Conservation (phyloP, 2,888 invertebrate genomes). For the Mesorhabditis belari region DNA sequence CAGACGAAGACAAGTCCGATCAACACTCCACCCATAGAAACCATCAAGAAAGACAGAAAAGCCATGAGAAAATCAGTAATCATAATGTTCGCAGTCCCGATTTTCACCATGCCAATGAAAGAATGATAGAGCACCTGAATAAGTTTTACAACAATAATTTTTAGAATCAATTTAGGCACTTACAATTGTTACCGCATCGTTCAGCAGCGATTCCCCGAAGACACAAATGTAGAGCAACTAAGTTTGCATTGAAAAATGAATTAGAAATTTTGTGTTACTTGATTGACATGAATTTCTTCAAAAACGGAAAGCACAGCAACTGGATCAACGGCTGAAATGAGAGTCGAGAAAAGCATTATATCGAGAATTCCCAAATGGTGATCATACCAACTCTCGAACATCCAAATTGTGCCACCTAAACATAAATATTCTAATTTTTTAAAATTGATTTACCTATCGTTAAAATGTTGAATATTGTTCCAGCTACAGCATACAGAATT, state of each 20-base stretch:
- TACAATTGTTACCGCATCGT: conserved; percentile 84
- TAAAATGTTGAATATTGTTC: conserved; percentile 88
- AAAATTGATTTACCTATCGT: conserved; percentile 51
- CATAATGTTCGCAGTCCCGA: conserved; percentile 32
- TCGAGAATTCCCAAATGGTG: conserved; percentile 30
- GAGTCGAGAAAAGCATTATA: conserved; percentile 38
- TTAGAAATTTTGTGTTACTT: conserved; percentile 7
- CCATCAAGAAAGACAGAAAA: conserved; percentile 36
- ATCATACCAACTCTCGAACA: conserved; percentile 24
- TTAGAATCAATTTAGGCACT: neutral
- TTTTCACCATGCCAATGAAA: conserved; percentile 34
- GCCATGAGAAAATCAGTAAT: conserved; percentile 34
- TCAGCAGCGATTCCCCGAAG: conserved; percentile 91
- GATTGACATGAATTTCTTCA: conserved; percentile 50
- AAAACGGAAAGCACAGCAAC: conserved; percentile 48
- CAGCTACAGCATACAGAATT: conserved; percentile 79
- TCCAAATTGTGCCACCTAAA: conserved; percentile 32
- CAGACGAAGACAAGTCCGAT: conserved; percentile 40
- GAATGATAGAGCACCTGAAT: conserved; percentile 41
- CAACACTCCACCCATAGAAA: conserved; percentile 41
- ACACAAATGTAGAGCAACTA: conserved; percentile 73
- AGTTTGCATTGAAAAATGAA: neutral
- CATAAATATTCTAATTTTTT: neutral
- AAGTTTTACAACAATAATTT: neutral
- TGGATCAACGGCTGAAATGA: conserved; percentile 49